Percentiles rank a stretch among this genome's conserved stretches.
Evolutionary conservation across 2,797 vertebrate genomes (phyloP).

Genomic region (Hephaestus fuliginosus): DNA sequence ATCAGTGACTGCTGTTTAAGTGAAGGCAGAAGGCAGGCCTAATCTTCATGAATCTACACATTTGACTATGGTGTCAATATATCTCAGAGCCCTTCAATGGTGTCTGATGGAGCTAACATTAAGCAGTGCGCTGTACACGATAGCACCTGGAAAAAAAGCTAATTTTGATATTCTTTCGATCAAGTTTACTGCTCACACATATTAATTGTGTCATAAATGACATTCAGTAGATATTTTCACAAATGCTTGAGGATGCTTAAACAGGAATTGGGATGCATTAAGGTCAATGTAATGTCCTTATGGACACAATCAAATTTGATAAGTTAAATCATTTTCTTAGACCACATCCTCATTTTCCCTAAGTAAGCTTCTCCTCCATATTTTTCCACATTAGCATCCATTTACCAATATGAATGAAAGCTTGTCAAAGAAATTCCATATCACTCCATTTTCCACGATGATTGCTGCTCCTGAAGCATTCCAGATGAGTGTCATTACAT

Average conservation of each 20-base stretch:
- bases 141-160: not conserved
- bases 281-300: not conserved
- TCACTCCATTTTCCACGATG: slow-evolving; percentile 73
- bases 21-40: slow-evolving; percentile 45
- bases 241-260: not conserved
- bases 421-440: slow-evolving; percentile 76
- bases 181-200: slow-evolving; percentile 16
- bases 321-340: slow-evolving; percentile 51
- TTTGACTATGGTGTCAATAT: slow-evolving; percentile 16
- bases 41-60: slow-evolving; percentile 13
- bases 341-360: slow-evolving; percentile 50
- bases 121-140: not conserved
- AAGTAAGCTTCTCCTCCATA: slow-evolving; percentile 29
- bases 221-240: not conserved
- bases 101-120: not conserved
- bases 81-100: not conserved
- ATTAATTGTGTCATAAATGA: not conserved
- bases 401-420: slow-evolving; percentile 69
- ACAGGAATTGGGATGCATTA: not conserved
- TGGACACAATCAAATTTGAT: slow-evolving; percentile 47
- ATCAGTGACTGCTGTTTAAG: slow-evolving; percentile 70
- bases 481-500: slow-evolving; percentile 64
- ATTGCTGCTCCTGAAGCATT: slow-evolving; percentile 65
- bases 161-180: slow-evolving; percentile 20
- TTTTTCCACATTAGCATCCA: slow-evolving; percentile 68